Conservation (phyloP, 2,113 vertebrate genomes). For the Halichoeres trimaculatus region DNA sequence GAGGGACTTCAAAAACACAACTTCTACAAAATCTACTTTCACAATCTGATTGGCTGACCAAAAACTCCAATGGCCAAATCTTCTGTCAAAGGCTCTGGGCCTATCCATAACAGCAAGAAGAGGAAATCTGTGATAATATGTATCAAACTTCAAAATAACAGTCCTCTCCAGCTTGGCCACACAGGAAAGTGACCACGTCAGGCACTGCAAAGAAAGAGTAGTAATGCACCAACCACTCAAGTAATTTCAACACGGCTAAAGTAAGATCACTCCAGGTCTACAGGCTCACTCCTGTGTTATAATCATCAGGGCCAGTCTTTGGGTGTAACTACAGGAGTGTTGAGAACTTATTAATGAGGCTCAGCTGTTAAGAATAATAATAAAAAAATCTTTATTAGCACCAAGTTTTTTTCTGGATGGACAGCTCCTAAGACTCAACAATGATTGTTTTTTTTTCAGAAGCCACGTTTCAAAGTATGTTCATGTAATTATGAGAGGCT, state of each 20-base stretch:
- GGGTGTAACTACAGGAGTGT: conserved; percentile 29
- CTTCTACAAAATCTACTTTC: conserved; percentile 20
- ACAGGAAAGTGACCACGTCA: conserved; percentile 58
- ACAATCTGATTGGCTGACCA: conserved; percentile 10
- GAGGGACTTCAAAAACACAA: conserved; percentile 29
- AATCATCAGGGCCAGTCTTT: conserved; percentile 25
- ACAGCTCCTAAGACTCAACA: not conserved
- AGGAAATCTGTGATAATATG: conserved; percentile 34
- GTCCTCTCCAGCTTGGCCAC: conserved; percentile 49
- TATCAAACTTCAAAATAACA: conserved; percentile 48
- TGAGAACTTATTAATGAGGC: conserved; percentile 54
- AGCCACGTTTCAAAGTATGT: too few species aligned
- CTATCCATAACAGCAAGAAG: conserved; percentile 13
- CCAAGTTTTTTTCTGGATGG: not conserved
- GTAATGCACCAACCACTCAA: conserved; percentile 62
- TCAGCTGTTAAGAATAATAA: not conserved
- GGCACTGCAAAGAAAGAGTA: conserved; percentile 77
- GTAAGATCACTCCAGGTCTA: conserved; percentile 44
- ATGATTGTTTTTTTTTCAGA: too few species aligned
- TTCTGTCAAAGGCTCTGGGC: conserved; percentile 40
- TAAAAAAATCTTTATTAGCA: not conserved
- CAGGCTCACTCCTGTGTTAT: conserved; percentile 41
- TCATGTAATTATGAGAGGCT: not conserved
- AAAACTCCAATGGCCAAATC: conserved; percentile 26
- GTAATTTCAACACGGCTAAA: conserved; percentile 60